Evolutionary conservation across 2,113 vertebrate species (phyloP).

Genomic region (Phalacrocorax aristotelis): DNA sequence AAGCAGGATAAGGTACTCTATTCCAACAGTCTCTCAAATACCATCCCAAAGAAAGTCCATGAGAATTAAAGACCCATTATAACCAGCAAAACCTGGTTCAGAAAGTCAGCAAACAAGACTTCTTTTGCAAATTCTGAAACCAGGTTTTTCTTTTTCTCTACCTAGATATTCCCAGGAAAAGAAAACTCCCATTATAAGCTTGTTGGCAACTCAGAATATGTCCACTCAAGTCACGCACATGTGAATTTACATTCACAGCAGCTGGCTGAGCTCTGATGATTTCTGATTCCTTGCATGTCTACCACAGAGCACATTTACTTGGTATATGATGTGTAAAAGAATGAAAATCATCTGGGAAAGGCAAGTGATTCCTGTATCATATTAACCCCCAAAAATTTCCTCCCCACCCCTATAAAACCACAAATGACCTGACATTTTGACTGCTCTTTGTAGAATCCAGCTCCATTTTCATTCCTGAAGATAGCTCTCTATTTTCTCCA

Average conservation of each 20-base stretch:
- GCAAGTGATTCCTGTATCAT: background rate
- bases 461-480: background rate
- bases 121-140: background rate
- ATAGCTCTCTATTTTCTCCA: background rate
- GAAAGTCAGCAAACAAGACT: background rate
- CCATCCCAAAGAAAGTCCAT: background rate
- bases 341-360: slow-evolving; percentile 27
- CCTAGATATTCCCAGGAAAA: background rate
- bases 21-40: background rate
- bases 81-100: background rate
- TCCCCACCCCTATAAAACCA: background rate
- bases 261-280: background rate
- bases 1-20: background rate
- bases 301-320: background rate
- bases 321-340: background rate
- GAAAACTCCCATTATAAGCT: background rate
- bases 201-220: background rate
- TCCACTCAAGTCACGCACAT: background rate
- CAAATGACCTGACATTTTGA: background rate
- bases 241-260: slow-evolving; percentile 7
- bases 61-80: background rate
- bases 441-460: background rate
- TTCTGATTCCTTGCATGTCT: background rate
- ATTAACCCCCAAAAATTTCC: background rate
- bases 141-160: background rate